These are phyloP conservation scores for Lasius fuliginosus DNA, from an alignment of 2,888 invertebrate genomes.

Conservation along the genomic window DNA sequence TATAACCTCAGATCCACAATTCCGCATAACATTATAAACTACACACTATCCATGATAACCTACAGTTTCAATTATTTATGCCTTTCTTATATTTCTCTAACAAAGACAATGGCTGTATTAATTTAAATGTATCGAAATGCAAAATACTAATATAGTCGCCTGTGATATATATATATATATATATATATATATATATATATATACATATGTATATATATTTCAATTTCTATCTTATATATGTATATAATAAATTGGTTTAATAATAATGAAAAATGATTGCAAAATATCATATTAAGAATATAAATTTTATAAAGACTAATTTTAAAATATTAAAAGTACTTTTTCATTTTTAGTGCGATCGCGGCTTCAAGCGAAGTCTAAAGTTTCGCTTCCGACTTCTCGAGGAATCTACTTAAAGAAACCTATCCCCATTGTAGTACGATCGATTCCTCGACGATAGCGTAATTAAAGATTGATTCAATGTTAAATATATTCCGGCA, in stretches of 20 bases:
- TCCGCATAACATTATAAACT: neutral
- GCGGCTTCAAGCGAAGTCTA: conserved; percentile 21
- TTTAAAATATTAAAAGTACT: conserved; percentile 22
- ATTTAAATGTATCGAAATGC: neutral
- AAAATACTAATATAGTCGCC: neutral
- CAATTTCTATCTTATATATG: neutral
- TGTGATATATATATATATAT: neutral
- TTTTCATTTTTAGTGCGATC: neutral
- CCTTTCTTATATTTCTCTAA: neutral
- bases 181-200: neutral
- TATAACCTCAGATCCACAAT: conserved; percentile 12
- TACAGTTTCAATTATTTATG: neutral
- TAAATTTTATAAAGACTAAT: neutral
- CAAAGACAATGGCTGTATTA: neutral
- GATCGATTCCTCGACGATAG: conserved; percentile 40
- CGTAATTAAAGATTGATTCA: conserved; percentile 42
- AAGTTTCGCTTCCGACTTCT: conserved; percentile 44
- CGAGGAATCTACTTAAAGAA: conserved; percentile 34
- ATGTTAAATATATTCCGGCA: conserved; percentile 46
- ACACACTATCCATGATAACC: neutral
- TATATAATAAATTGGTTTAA: neutral
- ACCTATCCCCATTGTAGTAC: conserved; percentile 29
- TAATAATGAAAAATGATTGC: neutral
- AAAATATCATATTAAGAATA: neutral
- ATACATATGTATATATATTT: neutral